Evolutionary conservation across 2,888 invertebrate species (phyloP).

Genomic region (Orthosia incerta): DNA sequence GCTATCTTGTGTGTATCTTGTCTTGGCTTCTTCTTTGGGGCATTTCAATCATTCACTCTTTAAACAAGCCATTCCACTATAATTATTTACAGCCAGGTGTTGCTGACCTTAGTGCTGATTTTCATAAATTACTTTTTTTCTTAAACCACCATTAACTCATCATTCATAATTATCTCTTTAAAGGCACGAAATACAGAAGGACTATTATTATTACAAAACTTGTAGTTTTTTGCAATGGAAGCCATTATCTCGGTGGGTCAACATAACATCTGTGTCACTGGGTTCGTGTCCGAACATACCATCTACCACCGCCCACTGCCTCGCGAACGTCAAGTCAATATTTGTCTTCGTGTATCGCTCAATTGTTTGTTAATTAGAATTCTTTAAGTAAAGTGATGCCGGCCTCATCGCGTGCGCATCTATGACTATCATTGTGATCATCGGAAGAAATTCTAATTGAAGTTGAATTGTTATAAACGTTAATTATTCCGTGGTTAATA

Average conservation of each 20-base stretch:
- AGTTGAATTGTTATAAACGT: constrained; percentile 9
- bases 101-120: background rate
- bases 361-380: constrained; percentile 42
- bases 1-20: background rate
- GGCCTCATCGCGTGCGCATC: constrained; percentile 10
- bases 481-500: background rate
- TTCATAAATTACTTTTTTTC: constrained; percentile 17
- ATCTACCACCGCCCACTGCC: constrained; percentile 38
- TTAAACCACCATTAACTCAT: constrained; percentile 27
- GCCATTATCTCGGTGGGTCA: constrained; percentile 73
- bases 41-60: background rate
- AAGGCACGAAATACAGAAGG: constrained; percentile 38
- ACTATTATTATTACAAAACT: constrained; percentile 55
- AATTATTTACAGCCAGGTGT: background rate
- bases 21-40: background rate
- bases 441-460: constrained; percentile 27
- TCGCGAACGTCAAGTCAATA: constrained; percentile 39
- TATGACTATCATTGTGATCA: constrained; percentile 18
- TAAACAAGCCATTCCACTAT: background rate
- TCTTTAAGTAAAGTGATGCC: constrained; percentile 19
- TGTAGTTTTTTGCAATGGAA: constrained; percentile 67
- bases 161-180: constrained; percentile 47
- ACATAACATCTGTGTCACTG: constrained; percentile 70
- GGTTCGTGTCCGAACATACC: constrained; percentile 60
- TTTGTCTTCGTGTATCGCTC: constrained; percentile 43